Conservation (phyloP, 1,140 invertebrate species). For the Pogonomyrmex californicus region DNA sequence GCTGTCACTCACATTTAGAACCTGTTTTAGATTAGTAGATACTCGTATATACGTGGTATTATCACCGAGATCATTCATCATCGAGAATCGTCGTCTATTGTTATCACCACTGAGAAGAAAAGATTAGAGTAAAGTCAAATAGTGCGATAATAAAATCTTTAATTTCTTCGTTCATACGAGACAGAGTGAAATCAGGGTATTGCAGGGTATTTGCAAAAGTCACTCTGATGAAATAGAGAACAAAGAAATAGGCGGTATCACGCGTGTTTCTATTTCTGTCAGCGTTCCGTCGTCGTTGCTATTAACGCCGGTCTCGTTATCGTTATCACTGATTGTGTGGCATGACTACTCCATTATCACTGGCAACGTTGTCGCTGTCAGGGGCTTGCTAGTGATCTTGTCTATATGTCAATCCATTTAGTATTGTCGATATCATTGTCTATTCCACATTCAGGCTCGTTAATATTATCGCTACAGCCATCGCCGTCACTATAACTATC, state of each 20-base stretch:
- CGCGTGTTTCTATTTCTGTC: not conserved
- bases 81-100: not conserved
- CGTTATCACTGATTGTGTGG: not conserved
- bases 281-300: not conserved
- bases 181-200: not conserved
- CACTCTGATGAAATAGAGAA: not conserved
- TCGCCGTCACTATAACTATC: slow-evolving; percentile 47
- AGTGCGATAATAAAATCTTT: not conserved
- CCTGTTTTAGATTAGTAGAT: not conserved
- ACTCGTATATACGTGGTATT: not conserved
- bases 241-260: not conserved
- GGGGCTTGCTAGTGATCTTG: slow-evolving; percentile 40
- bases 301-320: slow-evolving; percentile 33
- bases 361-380: slow-evolving; percentile 16
- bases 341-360: slow-evolving; percentile 20
- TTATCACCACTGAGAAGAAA: not conserved
- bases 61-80: not conserved
- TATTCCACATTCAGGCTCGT: slow-evolving; percentile 50
- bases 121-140: not conserved
- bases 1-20: not conserved
- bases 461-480: slow-evolving; percentile 51
- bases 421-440: slow-evolving; percentile 52
- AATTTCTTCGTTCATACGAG: not conserved
- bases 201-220: not conserved
- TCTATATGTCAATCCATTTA: slow-evolving; percentile 57